Evolutionary conservation across 1,140 invertebrate species (phyloP).

Genomic region (Drosophila albomicans): DNA sequence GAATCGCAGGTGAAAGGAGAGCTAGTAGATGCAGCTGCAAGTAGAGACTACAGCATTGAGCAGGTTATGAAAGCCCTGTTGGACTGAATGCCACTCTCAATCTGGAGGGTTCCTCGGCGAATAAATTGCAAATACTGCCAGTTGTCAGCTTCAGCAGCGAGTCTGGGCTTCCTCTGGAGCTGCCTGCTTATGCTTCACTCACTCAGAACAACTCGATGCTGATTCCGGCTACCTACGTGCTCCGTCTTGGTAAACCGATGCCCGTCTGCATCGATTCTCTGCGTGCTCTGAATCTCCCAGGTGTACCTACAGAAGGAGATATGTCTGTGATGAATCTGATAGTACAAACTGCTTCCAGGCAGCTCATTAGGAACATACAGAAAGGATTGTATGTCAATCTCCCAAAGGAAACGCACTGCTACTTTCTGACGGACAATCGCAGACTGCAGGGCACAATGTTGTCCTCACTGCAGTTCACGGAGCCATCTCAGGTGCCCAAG

Average conservation of each 20-base stretch:
- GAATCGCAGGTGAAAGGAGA: conserved; percentile 29
- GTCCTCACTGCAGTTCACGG: conserved; percentile 94
- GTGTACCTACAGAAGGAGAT: conserved; percentile 6
- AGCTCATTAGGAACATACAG: conserved; percentile 61
- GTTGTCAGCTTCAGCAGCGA: conserved; percentile 91
- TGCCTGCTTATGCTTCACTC: conserved; percentile 92
- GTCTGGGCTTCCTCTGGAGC: conserved; percentile 90
- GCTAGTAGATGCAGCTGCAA: conserved; percentile 27
- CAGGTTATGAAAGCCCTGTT: conserved; percentile 62
- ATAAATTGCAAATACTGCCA: conserved; percentile 93
- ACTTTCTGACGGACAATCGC: conserved; percentile 94
- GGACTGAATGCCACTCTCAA: conserved; percentile 95
- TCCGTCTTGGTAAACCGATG: conserved; percentile 94
- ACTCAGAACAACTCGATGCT: conserved; percentile 93
- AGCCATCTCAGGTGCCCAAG: conserved; percentile 96
- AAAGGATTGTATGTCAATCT: conserved; percentile 89
- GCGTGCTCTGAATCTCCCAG: conserved; percentile 47
- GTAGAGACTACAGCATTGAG: conserved; percentile 62
- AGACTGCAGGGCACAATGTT: conserved; percentile 92
- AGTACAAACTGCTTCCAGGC: conserved; percentile 69
- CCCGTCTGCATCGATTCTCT: conserved; percentile 87
- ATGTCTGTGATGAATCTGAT: conserved; percentile 71
- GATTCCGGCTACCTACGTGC: conserved; percentile 95
- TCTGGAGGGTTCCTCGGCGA: conserved; percentile 94
- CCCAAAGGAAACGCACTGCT: conserved; percentile 96